Conservation (phyloP, 2,888 invertebrate genomes). For the Busseola fusca region DNA sequence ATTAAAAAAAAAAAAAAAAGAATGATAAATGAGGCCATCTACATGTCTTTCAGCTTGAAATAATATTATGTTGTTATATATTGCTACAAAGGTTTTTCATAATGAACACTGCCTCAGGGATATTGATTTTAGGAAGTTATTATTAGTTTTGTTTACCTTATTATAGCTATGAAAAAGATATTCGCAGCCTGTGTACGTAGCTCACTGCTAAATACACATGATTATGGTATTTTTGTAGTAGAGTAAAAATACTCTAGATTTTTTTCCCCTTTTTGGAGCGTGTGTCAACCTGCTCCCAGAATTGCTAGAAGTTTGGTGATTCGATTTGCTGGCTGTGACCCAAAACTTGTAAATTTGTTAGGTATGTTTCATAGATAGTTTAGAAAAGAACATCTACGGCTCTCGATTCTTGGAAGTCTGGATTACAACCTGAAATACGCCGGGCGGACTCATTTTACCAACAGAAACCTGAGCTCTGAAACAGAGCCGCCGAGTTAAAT, state of each 20-base stretch:
- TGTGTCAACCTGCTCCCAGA: background rate
- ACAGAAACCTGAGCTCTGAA: background rate
- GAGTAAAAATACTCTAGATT: no score
- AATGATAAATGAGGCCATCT: background rate
- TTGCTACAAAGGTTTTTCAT: background rate
- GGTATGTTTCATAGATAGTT: constrained; percentile 15
- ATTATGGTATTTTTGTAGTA: background rate
- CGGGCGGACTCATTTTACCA: constrained; percentile 3
- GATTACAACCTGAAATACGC: constrained; percentile 8
- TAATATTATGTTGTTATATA: background rate
- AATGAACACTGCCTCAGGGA: background rate
- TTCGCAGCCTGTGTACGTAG: background rate
- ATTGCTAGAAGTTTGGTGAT: constrained; percentile 17
- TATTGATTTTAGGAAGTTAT: constrained; percentile 5
- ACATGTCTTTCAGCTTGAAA: background rate
- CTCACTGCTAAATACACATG: background rate
- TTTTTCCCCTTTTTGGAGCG: background rate
- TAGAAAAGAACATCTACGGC: constrained; percentile 24
- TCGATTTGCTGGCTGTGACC: constrained; percentile 13
- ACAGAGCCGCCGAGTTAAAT: background rate
- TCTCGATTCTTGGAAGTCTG: constrained; percentile 12
- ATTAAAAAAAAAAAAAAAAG: no score
- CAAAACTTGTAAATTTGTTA: constrained; percentile 20
- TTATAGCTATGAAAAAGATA: background rate
- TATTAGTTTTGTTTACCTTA: background rate